Evolutionary conservation across 2,113 vertebrate genomes (phyloP).

Genomic region (Solenodon paradoxus): DNA sequence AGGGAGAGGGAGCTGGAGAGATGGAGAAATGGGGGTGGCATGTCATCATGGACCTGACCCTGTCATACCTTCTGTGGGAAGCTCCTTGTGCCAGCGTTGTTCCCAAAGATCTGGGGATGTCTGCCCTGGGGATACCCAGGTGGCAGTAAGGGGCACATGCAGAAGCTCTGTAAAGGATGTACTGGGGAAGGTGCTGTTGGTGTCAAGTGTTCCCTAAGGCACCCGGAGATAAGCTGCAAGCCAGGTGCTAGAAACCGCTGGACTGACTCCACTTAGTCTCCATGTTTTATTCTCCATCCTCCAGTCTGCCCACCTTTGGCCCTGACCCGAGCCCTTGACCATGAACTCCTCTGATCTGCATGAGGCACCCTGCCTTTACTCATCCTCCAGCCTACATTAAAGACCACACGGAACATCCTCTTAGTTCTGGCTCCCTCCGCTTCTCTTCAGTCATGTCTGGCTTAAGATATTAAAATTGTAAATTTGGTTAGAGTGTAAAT

Average conservation of each 20-base stretch:
- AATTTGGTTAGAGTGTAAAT: background rate
- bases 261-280: background rate
- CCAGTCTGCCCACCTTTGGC: background rate
- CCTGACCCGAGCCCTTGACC: background rate
- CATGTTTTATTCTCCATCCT: background rate
- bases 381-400: background rate
- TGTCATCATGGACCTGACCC: background rate
- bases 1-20: background rate
- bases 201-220: background rate
- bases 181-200: background rate
- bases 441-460: background rate
- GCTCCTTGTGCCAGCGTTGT: background rate
- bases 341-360: background rate
- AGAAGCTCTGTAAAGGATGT: background rate
- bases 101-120: background rate
- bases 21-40: background rate
- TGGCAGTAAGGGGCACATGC: background rate
- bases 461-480: background rate
- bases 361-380: background rate
- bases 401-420: background rate
- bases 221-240: background rate
- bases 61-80: fast-evolving
- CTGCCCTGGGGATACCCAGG: background rate
- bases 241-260: background rate
- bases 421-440: background rate